These are phyloP conservation scores for Panthera uncia DNA, from an alignment of 2,113 vertebrate genomes.

Conservation along the genomic window DNA sequence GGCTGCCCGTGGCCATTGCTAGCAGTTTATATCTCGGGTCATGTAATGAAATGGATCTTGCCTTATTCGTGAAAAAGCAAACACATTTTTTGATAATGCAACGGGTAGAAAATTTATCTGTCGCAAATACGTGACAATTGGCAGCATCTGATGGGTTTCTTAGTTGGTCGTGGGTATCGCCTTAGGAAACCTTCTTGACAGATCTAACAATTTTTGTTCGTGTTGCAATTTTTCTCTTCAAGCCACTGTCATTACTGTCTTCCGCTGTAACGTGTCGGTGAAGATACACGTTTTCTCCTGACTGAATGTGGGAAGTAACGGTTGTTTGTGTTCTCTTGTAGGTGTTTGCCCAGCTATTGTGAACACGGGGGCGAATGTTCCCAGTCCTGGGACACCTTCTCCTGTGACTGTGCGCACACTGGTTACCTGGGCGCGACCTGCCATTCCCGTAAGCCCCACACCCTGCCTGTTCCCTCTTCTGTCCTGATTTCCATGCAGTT, in stretches of 20 bases:
- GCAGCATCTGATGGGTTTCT: background rate
- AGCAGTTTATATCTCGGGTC: background rate
- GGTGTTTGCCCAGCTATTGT: conserved; percentile 94
- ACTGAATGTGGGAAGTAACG: background rate
- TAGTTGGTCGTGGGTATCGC: background rate
- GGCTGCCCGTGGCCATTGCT: background rate
- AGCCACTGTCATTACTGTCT: background rate
- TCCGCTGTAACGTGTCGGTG: background rate
- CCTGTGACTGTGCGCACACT: conserved; percentile 91
- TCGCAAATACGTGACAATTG: background rate
- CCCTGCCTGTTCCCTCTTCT: background rate
- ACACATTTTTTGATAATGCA: background rate
- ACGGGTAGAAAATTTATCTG: background rate
- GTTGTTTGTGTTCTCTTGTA: conserved; percentile 71
- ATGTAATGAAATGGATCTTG: background rate
- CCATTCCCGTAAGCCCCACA: conserved; percentile 88
- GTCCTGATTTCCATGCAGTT: background rate
- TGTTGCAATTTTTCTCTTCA: background rate
- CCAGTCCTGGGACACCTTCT: conserved; percentile 93
- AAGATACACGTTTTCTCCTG: background rate
- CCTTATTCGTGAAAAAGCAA: background rate
- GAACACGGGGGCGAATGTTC: conserved; percentile 93
- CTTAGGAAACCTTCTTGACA: background rate
- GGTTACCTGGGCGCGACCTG: conserved; percentile 93
- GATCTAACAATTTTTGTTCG: background rate